Base-by-base conservation (phyloP, 2,797 vertebrate species). In the Orientallactaga sibirica region DNA sequence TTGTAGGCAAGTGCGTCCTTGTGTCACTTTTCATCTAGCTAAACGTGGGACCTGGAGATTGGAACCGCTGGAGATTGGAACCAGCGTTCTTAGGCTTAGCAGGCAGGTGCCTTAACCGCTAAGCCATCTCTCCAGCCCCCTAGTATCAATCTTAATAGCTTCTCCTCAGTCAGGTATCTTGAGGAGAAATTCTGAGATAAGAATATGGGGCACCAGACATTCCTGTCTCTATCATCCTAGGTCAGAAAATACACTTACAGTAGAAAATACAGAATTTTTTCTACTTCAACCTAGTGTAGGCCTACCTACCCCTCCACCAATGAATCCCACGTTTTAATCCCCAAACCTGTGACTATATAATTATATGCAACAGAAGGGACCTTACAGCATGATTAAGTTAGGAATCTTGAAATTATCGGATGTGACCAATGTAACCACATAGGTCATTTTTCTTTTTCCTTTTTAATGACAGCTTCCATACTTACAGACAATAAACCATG, bases 211-310 rank as follows among this genome's bases (percentile, higher is more conserved):
- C 4, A 64, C 41, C 18, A 19, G 24, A 25, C 3, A 66, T 79
- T 84, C 25, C 24, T 81, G 20, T 67, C 27, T 37, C 22, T 33
- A 10, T 3, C 24, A 18, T 64, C 55, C 55, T 86, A 76, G 77
- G 62, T 66, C 24, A 86, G 75, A 29, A 81, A 78, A 58, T 14
- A 37, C 15, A 71, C 29, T 84, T 68, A 4, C 1, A 62, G 29
- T 70, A 87, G 41, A 83, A 95, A 92, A 86, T 33, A 12, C 20
- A 68, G 81, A 64, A 15, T 22, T 81, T 5, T n/a, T 37, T 74
- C 85, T 81, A 29, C 29, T 88, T 73, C 70, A 62, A 61, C 27
- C 43, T 29, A 62, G 3, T 29, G 27, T 18, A n/a, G 37, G 14
- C 33, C 37, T 25, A 71, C 71, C 24, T 79, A 43, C 1, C 1